Evolutionary conservation across 2,888 invertebrate species (phyloP).

Genomic region (Diadromus collaris): DNA sequence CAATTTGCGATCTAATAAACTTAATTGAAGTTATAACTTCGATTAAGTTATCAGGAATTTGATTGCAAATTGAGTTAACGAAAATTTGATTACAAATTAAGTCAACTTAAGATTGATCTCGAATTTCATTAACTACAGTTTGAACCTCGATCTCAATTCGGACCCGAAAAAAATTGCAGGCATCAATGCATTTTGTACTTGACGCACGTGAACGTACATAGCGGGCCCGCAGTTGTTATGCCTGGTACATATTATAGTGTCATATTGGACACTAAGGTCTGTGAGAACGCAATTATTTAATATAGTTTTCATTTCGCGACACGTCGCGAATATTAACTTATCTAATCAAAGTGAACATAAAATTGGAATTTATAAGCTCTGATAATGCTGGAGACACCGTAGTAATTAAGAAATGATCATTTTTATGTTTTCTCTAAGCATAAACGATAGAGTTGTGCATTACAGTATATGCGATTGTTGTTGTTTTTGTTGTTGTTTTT

Average conservation of each 20-base stretch:
- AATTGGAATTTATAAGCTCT: constrained; percentile 11
- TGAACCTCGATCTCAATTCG: not conserved
- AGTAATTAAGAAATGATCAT: constrained; percentile 19
- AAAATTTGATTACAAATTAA: not conserved
- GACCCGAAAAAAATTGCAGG: constrained; percentile 6
- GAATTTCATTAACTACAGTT: too few relatives aligned
- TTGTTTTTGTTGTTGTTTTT: constrained; percentile 27
- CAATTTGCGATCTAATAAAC: too few relatives aligned
- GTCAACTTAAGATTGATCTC: not conserved
- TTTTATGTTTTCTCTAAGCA: not conserved
- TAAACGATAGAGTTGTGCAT: not conserved
- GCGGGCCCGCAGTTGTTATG: not conserved
- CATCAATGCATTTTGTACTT: constrained; percentile 31
- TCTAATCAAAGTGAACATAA: not conserved
- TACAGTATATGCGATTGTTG: constrained; percentile 21
- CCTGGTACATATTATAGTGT: not conserved
- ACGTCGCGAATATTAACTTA: not conserved
- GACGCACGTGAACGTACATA: constrained; percentile 21
- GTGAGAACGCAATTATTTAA: not conserved
- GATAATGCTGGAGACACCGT: not conserved
- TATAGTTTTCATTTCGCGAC: not conserved
- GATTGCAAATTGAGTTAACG: not conserved
- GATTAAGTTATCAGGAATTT: not conserved
- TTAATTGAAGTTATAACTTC: not conserved
- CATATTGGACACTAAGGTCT: not conserved